Conservation (phyloP, 2,888 invertebrate genomes). For the Drosophila nr. perissopoda region DNA sequence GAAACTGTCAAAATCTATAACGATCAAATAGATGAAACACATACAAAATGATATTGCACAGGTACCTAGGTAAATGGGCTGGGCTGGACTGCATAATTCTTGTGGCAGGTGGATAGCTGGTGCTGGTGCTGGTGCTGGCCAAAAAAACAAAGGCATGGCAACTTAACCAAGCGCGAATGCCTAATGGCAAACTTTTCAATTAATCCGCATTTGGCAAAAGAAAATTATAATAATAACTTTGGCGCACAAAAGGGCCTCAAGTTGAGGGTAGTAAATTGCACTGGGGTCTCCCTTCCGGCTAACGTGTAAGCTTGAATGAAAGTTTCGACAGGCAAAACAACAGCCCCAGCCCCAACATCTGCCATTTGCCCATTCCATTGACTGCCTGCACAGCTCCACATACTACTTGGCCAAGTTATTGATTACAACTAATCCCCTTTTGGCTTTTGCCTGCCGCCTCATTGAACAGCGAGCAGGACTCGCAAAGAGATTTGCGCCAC, state of each 20-base stretch:
- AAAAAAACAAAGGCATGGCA: constrained; percentile 48
- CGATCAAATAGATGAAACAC: constrained; percentile 76
- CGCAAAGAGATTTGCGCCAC: constrained; percentile 64
- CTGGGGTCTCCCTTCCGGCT: constrained; percentile 4
- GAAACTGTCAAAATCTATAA: constrained; percentile 77
- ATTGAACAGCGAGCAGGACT: constrained; percentile 65
- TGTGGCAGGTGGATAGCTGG: not conserved
- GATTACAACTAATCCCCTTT: constrained; percentile 80
- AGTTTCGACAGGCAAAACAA: constrained; percentile 73
- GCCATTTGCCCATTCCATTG: not conserved
- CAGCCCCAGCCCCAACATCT: constrained; percentile 21
- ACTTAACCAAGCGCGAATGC: constrained; percentile 75
- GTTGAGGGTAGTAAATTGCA: constrained; percentile 16
- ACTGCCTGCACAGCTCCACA: constrained; percentile 22
- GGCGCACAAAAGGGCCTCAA: constrained; percentile 28
- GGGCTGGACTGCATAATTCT: not conserved
- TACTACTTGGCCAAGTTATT: constrained; percentile 71
- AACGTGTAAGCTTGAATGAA: constrained; percentile 52
- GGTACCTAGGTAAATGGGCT: constrained; percentile 1
- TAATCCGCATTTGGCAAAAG: constrained; percentile 73
- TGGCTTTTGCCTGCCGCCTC: constrained; percentile 79
- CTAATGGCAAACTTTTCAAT: constrained; percentile 80
- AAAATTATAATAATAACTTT: constrained; percentile 77
- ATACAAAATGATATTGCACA: constrained; percentile 34
- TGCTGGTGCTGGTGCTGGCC: not conserved